A percentile compares a stretch with the other conserved stretches of the same genome.
These are phyloP conservation scores for Pardalotus punctatus DNA, from an alignment of 2,113 vertebrate genomes.

Conservation along the genomic window DNA sequence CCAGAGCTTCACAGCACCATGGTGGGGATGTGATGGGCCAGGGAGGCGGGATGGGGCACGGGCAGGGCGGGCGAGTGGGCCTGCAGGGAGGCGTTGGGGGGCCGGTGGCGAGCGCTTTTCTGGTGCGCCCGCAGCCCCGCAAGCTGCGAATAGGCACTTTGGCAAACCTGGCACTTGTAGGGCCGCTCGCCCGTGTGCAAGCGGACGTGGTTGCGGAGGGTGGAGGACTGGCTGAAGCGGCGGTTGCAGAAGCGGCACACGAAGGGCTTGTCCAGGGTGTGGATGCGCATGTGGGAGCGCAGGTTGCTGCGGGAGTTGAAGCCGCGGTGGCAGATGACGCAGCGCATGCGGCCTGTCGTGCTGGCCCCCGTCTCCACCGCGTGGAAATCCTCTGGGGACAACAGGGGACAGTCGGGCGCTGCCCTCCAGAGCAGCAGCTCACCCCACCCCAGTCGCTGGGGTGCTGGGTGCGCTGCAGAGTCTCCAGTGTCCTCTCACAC, in stretches of 20 bases:
- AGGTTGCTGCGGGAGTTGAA: constrained; percentile 99
- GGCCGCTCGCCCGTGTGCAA: constrained; percentile 97
- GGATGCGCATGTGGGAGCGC: constrained; percentile 99
- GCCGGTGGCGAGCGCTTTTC: constrained; percentile 95
- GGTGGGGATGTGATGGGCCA: constrained; percentile 89
- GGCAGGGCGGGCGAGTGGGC: constrained; percentile 78
- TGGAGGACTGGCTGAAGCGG: constrained; percentile 98
- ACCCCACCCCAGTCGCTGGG: rapidly evolving
- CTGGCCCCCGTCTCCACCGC: constrained; percentile 71
- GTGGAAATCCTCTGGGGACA: constrained; percentile 84
- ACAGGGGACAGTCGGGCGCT: rapidly evolving
- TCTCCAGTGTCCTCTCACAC: rapidly evolving
- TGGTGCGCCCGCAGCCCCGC: constrained; percentile 96
- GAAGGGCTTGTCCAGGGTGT: constrained; percentile 98
- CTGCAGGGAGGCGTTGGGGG: constrained; percentile 72
- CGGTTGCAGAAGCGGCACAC: constrained; percentile 98
- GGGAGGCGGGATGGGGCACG: constrained; percentile 82
- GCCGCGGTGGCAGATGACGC: constrained; percentile 96
- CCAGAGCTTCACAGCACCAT: constrained; percentile 86
- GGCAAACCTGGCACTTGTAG: constrained; percentile 97
- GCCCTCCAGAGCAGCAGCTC: not conserved
- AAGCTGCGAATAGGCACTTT: constrained; percentile 97
- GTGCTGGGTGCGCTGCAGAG: not conserved
- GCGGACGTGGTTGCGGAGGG: constrained; percentile 94
- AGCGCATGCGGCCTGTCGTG: constrained; percentile 88